Percentiles rank a stretch among this genome's conserved stretches.
These are phyloP conservation scores for Zophobas morio DNA, from an alignment of 1,140 invertebrate species.

Conservation along the genomic window DNA sequence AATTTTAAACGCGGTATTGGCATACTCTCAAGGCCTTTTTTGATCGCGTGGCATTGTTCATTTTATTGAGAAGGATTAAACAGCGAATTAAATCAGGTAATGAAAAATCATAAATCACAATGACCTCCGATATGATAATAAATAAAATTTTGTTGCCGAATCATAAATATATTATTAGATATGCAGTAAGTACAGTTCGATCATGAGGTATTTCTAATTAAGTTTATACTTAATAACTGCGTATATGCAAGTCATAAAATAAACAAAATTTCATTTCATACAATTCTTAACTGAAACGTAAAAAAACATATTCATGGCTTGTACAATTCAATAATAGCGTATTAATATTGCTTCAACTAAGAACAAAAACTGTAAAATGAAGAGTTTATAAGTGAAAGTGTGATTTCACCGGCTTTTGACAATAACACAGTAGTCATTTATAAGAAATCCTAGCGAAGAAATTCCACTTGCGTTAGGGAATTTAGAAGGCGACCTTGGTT, in stretches of 20 bases:
- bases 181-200: too few relatives aligned
- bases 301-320: background rate
- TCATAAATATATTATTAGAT: background rate
- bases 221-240: too few relatives aligned
- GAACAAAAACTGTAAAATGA: background rate
- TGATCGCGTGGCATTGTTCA: background rate
- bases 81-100: background rate
- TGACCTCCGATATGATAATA: constrained; percentile 2
- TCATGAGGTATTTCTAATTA: too few relatives aligned
- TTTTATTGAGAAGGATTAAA: background rate
- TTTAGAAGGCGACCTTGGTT: constrained; percentile 33
- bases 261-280: too few relatives aligned
- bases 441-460: constrained; percentile 10
- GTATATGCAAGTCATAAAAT: too few relatives aligned
- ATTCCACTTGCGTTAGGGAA: constrained; percentile 19
- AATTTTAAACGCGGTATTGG: constrained; percentile 33
- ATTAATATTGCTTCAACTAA: background rate
- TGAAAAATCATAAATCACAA: constrained; percentile 1
- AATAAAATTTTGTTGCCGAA: background rate
- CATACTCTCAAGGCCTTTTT: constrained; percentile 20
- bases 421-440: constrained; percentile 14
- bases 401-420: constrained; percentile 32
- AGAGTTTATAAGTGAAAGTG: constrained; percentile 15
- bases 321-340: background rate
- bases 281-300: too few relatives aligned